These are phyloP conservation scores for Tachuris rubrigastra DNA, from an alignment of 2,113 vertebrate genomes.

Conservation along the genomic window DNA sequence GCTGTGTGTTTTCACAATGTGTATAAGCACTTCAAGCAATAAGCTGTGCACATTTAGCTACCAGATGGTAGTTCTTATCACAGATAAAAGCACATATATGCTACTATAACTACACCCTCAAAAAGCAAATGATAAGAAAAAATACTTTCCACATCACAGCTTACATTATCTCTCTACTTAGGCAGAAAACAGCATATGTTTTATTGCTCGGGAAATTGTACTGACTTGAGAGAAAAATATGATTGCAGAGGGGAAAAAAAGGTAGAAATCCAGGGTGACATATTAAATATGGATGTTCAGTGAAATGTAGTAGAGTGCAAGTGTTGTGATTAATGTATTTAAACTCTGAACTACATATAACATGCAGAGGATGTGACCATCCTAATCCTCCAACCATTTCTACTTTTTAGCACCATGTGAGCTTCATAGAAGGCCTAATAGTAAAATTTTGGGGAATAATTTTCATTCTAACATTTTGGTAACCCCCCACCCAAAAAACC, in stretches of 20 bases:
- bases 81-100: slow-evolving; percentile 78
- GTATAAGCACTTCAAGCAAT: slow-evolving; percentile 69
- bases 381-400: not conserved
- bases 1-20: slow-evolving; percentile 79
- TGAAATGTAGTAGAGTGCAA: not conserved
- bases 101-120: slow-evolving; percentile 68
- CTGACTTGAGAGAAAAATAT: slow-evolving; percentile 47
- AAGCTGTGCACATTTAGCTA: slow-evolving; percentile 73
- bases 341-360: not conserved
- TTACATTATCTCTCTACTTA: slow-evolving; percentile 74
- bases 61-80: slow-evolving; percentile 78
- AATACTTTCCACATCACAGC: slow-evolving; percentile 72
- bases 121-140: slow-evolving; percentile 67
- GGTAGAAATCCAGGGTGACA: not conserved
- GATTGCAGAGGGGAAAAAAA: not conserved
- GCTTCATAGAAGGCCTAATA: not conserved
- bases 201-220: slow-evolving; percentile 45
- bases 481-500: not conserved
- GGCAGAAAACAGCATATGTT: slow-evolving; percentile 77
- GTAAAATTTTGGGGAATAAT: not conserved
- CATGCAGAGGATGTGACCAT: not conserved
- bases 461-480: not conserved
- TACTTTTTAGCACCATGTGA: not conserved
- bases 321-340: not conserved
- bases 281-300: not conserved